phyloP scores from a whole-genome alignment of 2,888 invertebrate genomes.

The Agapostemon virescens region DNA sequence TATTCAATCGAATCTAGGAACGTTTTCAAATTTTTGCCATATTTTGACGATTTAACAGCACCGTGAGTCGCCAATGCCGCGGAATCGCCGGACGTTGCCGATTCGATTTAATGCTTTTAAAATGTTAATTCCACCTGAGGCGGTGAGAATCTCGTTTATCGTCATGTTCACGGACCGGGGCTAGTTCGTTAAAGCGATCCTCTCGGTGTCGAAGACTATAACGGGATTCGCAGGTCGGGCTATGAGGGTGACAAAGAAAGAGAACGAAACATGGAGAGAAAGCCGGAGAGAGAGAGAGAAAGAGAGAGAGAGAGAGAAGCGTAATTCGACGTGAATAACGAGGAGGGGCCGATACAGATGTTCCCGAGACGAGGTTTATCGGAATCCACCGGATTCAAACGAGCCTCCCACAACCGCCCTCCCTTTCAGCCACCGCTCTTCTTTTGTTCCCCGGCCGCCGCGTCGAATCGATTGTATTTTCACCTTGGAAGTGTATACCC shows the following conservation, averaged over 20 bases:
- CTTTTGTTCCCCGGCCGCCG: conserved; percentile 8
- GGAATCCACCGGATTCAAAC: conserved; percentile 30
- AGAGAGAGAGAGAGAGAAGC: not conserved
- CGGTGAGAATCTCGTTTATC: conserved; percentile 27
- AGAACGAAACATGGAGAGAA: not conserved
- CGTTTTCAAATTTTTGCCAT: no score
- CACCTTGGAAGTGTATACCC: conserved; percentile 25
- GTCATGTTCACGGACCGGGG: not conserved
- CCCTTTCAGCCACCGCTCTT: conserved; percentile 7
- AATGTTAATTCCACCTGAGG: conserved; percentile 47
- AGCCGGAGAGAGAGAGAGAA: not conserved
- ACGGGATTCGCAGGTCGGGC: conserved; percentile 1
- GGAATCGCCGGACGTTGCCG: not conserved
- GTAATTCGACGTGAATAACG: conserved; percentile 36
- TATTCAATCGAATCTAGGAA: not conserved
- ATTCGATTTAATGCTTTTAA: conserved; percentile 2
- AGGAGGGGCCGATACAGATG: conserved; percentile 29
- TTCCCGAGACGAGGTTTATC: conserved; percentile 31
- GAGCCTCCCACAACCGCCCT: not conserved
- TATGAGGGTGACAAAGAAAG: not conserved
- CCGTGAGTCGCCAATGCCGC: not conserved
- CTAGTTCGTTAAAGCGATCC: conserved; percentile 19
- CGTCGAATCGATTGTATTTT: conserved; percentile 34
- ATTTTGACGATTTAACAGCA: not conserved
- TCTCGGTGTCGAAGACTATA: conserved; percentile 10